These are phyloP conservation scores for Drosophila atroscutellata DNA, from an alignment of 2,888 invertebrate species.

Conservation along the genomic window DNA sequence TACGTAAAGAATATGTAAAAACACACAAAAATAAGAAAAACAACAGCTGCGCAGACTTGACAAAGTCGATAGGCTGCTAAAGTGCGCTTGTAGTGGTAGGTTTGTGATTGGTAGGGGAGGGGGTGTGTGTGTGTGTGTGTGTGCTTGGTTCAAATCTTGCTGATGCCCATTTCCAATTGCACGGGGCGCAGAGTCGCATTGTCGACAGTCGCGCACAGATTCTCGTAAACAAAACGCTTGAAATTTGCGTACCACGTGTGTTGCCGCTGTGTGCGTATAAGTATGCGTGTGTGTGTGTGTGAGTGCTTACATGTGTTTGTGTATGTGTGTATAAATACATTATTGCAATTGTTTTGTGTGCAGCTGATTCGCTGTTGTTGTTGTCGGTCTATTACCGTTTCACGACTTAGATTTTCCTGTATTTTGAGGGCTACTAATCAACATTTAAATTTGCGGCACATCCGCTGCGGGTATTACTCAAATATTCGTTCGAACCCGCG, in stretches of 20 bases:
- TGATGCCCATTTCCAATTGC: slow-evolving; percentile 55
- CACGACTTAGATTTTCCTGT: slow-evolving; percentile 17
- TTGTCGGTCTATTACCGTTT: slow-evolving; percentile 44
- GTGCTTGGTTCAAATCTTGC: slow-evolving; percentile 19
- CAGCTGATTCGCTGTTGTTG: slow-evolving; percentile 48
- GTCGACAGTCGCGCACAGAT: slow-evolving; percentile 61
- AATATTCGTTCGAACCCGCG: slow-evolving; percentile 28
- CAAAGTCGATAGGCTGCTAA: slow-evolving; percentile 49
- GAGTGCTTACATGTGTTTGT: slow-evolving; percentile 11
- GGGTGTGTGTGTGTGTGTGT: background rate
- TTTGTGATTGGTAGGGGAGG: background rate
- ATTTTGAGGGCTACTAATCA: slow-evolving; percentile 52
- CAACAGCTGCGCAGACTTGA: slow-evolving; percentile 73
- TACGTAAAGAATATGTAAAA: slow-evolving; percentile 40
- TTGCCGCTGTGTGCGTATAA: slow-evolving; percentile 33
- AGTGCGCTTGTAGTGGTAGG: background rate
- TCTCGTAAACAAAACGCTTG: slow-evolving; percentile 66
- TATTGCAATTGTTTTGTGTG: slow-evolving; percentile 52
- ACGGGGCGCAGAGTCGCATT: slow-evolving; percentile 45
- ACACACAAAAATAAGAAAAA: slow-evolving; percentile 34
- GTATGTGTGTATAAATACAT: slow-evolving; percentile 11
- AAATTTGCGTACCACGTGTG: slow-evolving; percentile 75
- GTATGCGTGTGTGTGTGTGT: slow-evolving; percentile 19
- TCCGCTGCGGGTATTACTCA: slow-evolving; percentile 61
- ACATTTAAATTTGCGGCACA: slow-evolving; percentile 61